These are phyloP conservation scores for Tachyglossus aculeatus DNA, from an alignment of 2,797 vertebrate species.

Conservation along the genomic window DNA sequence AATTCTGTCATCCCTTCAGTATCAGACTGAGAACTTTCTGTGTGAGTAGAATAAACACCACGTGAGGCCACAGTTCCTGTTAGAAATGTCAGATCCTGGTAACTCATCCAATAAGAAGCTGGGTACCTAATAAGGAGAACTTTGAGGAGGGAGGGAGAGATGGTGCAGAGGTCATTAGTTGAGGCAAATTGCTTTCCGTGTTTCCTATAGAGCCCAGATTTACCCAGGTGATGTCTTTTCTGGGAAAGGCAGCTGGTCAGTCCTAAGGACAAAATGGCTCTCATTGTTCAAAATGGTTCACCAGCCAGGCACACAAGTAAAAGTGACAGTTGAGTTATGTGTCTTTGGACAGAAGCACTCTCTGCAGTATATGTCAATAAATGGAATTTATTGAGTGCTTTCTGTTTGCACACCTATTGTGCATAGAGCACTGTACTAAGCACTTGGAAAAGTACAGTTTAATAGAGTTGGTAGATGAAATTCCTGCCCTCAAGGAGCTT, in stretches of 20 bases:
- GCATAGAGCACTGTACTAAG: too few relatives aligned
- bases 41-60: conserved; percentile 3
- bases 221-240: neutral
- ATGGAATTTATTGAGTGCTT: too few relatives aligned
- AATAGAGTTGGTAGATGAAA: too few relatives aligned
- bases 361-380: too few relatives aligned
- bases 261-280: too few relatives aligned
- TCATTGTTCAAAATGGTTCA: too few relatives aligned
- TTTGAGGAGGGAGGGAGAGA: conserved; percentile 29
- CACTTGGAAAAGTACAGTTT: too few relatives aligned
- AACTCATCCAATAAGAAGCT: neutral
- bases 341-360: too few relatives aligned
- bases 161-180: conserved; percentile 17
- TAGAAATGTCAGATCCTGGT: conserved; percentile 42
- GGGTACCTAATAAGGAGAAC: neutral
- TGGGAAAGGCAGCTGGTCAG: conserved; percentile 22
- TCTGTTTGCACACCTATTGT: too few relatives aligned
- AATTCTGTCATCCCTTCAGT: neutral
- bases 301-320: too few relatives aligned
- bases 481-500: too few relatives aligned
- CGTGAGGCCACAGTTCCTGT: conserved; percentile 25
- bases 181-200: neutral
- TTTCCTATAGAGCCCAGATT: neutral
- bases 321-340: too few relatives aligned
- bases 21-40: neutral